phyloP scores from a whole-genome alignment of 2,888 invertebrate genomes.

The Diarsia mendica region DNA sequence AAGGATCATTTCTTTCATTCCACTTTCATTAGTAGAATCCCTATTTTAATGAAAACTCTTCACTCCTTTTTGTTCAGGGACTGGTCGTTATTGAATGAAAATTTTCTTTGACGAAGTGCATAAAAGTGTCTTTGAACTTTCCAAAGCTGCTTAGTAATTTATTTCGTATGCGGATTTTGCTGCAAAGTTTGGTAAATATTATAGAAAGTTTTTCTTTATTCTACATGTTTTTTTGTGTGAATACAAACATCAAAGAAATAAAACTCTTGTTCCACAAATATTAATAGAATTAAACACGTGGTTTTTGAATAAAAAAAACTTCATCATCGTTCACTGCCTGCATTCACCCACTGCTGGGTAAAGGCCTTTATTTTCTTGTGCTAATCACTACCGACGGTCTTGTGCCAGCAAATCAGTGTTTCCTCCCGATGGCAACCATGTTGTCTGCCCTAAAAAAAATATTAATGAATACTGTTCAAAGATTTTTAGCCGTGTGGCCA shows the following conservation, averaged over 20 bases:
- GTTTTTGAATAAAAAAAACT: too few species aligned
- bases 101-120: slow-evolving; percentile 25
- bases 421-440: too few species aligned
- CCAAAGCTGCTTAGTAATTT: slow-evolving; percentile 18
- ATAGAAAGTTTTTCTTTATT: not conserved
- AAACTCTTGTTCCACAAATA: not conserved
- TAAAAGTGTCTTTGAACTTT: slow-evolving; percentile 40
- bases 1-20: slow-evolving; percentile 9
- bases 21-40: slow-evolving; percentile 12
- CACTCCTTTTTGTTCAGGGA: not conserved
- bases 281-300: not conserved
- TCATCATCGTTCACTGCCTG: too few species aligned
- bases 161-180: not conserved
- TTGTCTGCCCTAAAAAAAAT: not conserved
- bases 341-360: too few species aligned
- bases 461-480: too few species aligned
- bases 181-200: not conserved
- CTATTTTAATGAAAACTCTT: slow-evolving; percentile 35
- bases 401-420: too few species aligned
- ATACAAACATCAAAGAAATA: too few species aligned
- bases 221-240: not conserved
- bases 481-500: not conserved
- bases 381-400: too few species aligned
- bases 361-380: too few species aligned
- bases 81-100: slow-evolving; percentile 16